A percentile compares a stretch with the other conserved stretches of the same genome.
These are phyloP conservation scores for Dicentrarchus labrax DNA, from an alignment of 2,113 vertebrate species.

Conservation along the genomic window DNA sequence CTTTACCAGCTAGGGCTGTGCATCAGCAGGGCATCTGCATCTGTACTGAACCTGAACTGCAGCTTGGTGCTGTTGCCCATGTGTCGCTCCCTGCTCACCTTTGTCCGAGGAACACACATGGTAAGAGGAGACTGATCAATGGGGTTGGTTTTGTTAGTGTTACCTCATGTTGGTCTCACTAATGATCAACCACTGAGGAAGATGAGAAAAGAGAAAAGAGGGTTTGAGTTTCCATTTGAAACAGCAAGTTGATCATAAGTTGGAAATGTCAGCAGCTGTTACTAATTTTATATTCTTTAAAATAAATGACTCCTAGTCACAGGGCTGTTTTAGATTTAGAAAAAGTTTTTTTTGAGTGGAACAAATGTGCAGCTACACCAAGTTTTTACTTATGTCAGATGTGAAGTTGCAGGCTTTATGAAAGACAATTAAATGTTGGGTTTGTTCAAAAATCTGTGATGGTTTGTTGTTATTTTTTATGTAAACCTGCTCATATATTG, in stretches of 20 bases:
- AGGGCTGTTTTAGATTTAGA: neutral
- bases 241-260: neutral
- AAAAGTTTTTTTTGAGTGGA: neutral
- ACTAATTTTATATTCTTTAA: neutral
- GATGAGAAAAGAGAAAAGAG: neutral
- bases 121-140: constrained; percentile 77
- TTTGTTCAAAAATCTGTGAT: neutral
- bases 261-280: neutral
- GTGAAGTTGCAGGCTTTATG: neutral
- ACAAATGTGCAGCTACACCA: neutral
- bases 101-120: constrained; percentile 89
- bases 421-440: neutral
- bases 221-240: constrained; percentile 4
- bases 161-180: neutral
- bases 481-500: neutral
- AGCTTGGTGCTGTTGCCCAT: constrained; percentile 93
- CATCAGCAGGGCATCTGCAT: constrained; percentile 95
- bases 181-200: neutral
- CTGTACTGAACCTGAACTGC: constrained; percentile 97
- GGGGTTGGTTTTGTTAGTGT: neutral
- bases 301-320: neutral
- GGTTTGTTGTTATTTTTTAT: neutral
- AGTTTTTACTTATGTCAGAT: neutral
- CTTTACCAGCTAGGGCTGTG: constrained; percentile 95
- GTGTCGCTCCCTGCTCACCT: constrained; percentile 92